Conservation (phyloP, 1,140 invertebrate species). For the Procambarus virginalis region DNA sequence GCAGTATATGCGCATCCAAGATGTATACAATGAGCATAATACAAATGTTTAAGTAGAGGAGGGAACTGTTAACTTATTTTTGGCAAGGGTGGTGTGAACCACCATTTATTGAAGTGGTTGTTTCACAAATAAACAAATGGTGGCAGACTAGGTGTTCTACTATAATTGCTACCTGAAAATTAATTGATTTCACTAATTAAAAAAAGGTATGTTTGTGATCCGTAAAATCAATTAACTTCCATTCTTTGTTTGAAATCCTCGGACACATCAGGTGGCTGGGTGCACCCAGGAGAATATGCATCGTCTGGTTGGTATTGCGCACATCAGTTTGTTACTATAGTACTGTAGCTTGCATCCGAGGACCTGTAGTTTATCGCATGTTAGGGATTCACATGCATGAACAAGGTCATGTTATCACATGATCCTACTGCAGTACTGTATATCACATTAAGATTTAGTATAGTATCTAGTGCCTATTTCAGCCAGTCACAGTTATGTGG, state of each 20-base stretch:
- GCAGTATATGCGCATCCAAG: no score
- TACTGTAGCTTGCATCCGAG: constrained; percentile 18
- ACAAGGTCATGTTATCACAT: constrained; percentile 1
- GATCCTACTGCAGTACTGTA: constrained; percentile 3
- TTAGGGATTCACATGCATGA: constrained; percentile 17
- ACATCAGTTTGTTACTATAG: background rate
- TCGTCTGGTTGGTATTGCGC: constrained; percentile 88
- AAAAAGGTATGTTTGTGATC: background rate
- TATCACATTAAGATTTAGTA: background rate
- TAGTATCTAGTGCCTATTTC: background rate
- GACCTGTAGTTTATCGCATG: constrained; percentile 22
- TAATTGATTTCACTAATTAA: background rate
- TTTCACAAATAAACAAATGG: background rate
- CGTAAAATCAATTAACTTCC: constrained; percentile 1
- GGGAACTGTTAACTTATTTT: no score
- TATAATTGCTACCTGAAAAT: background rate
- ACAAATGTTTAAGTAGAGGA: no score
- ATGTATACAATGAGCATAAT: no score
- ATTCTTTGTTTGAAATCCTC: constrained; percentile 24
- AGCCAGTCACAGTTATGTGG: background rate
- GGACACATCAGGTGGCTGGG: constrained; percentile 87
- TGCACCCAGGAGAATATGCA: constrained; percentile 98
- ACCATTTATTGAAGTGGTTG: background rate
- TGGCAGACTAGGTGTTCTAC: background rate
- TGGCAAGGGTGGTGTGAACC: no score